phyloP scores from a whole-genome alignment of 2,113 vertebrate species.

The Brachyhypopomus gauderio region DNA sequence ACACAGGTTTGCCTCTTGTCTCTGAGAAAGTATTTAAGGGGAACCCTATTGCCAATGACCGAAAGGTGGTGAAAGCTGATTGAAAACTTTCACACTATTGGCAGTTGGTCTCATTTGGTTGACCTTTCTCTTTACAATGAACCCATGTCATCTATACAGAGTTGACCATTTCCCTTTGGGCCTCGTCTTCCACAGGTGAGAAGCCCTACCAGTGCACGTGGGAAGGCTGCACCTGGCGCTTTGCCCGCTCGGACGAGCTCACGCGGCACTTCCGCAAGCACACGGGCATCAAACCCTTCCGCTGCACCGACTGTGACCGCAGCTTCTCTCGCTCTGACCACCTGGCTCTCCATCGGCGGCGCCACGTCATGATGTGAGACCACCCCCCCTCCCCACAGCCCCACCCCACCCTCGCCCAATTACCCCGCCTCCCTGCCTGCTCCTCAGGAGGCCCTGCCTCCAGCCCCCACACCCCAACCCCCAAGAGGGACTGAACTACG shows the following conservation, averaged over 20 bases:
- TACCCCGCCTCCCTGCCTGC: constrained; percentile 10
- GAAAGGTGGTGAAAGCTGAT: not conserved
- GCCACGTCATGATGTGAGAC: constrained; percentile 94
- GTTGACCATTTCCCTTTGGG: not conserved
- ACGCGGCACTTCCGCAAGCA: constrained; percentile 97
- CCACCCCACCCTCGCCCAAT: not conserved
- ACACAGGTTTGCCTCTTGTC: constrained; percentile 81
- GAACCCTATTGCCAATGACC: not conserved
- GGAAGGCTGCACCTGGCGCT: constrained; percentile 96
- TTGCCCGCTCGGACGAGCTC: constrained; percentile 93
- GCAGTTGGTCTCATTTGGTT: not conserved
- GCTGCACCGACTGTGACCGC: constrained; percentile 93
- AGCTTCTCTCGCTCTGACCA: constrained; percentile 97
- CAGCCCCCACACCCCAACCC: not conserved
- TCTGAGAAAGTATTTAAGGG: not conserved
- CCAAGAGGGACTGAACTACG: constrained; percentile 35
- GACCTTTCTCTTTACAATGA: not conserved
- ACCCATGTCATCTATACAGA: not conserved
- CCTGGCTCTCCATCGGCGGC: constrained; percentile 90
- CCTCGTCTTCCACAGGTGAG: constrained; percentile 78
- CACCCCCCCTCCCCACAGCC: too few relatives aligned
- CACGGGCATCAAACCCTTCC: constrained; percentile 98
- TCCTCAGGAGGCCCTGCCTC: constrained; percentile 30
- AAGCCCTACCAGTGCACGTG: constrained; percentile 96
- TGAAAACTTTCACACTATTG: not conserved